phyloP scores from a whole-genome alignment of 2,888 invertebrate genomes.

The Lordiphosa fenestrarum region DNA sequence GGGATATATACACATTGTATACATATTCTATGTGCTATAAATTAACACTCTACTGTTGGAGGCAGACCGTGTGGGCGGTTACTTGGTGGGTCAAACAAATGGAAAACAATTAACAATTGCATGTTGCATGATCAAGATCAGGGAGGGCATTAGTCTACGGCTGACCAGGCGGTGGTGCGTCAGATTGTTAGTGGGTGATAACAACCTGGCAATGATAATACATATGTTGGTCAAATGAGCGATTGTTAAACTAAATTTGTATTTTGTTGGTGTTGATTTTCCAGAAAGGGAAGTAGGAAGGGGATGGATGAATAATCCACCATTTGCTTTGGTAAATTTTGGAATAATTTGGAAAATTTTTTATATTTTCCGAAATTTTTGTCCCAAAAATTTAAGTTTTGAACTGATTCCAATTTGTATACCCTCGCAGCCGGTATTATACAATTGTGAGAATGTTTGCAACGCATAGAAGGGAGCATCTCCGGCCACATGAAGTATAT shows the following conservation, averaged over 20 bases:
- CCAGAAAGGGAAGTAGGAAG: neutral
- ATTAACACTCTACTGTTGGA: constrained; percentile 50
- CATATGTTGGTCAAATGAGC: constrained; percentile 53
- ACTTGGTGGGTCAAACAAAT: constrained; percentile 48
- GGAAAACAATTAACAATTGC: constrained; percentile 63
- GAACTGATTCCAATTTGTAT: too few species aligned
- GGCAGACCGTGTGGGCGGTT: constrained; percentile 54
- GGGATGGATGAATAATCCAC: too few species aligned
- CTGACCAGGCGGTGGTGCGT: constrained; percentile 28
- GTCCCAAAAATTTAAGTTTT: too few species aligned
- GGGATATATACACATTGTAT: constrained; percentile 7
- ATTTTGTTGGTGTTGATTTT: constrained; percentile 17
- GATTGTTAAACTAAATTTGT: constrained; percentile 59
- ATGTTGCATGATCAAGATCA: constrained; percentile 36
- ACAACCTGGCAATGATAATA: constrained; percentile 41
- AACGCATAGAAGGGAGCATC: too few species aligned
- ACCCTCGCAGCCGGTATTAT: too few species aligned
- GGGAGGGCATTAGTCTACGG: constrained; percentile 17
- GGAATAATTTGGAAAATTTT: too few species aligned
- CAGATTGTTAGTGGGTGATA: constrained; percentile 52
- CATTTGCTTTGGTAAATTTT: too few species aligned
- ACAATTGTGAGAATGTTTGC: too few species aligned
- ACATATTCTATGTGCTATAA: constrained; percentile 40
- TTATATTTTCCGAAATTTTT: too few species aligned
- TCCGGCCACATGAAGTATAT: too few species aligned